Percentiles rank a stretch among this genome's conserved stretches.
phyloP scores from a whole-genome alignment of 2,113 vertebrate genomes.

The Macquaria australasica region DNA sequence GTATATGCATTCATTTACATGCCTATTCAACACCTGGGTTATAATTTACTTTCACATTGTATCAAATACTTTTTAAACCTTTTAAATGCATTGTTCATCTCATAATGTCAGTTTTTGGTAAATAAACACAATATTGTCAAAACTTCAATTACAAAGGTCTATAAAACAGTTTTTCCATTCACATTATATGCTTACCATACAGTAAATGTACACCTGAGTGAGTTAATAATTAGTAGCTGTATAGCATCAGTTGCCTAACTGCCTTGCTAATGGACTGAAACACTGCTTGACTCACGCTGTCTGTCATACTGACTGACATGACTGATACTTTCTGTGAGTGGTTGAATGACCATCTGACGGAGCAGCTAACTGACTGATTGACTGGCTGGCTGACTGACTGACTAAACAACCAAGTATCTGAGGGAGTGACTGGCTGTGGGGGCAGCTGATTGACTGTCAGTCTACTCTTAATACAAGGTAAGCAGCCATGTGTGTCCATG shows the following conservation, averaged over 20 bases:
- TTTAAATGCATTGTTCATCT: background rate
- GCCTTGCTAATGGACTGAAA: constrained; percentile 48
- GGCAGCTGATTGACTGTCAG: constrained; percentile 42
- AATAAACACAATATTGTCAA: background rate
- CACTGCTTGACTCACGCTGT: background rate
- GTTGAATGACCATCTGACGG: constrained; percentile 43
- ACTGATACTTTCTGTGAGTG: constrained; percentile 44
- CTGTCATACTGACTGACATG: constrained; percentile 35
- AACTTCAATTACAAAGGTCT: too few species aligned
- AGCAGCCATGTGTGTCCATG: constrained; percentile 44
- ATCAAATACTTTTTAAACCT: background rate
- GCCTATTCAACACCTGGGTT: background rate
- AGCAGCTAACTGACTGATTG: constrained; percentile 49
- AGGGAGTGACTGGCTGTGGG: constrained; percentile 19
- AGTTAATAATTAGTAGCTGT: constrained; percentile 21
- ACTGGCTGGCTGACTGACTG: constrained; percentile 24
- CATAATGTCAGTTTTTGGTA: background rate
- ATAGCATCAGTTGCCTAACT: constrained; percentile 26
- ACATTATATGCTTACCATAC: background rate
- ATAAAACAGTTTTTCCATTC: background rate
- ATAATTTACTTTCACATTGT: background rate
- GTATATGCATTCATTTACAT: background rate
- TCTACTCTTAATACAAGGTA: constrained; percentile 7
- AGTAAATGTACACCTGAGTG: constrained; percentile 2
- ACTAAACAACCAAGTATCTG: constrained; percentile 40